Evolutionary conservation across 2,888 invertebrate genomes (phyloP), one percentile per base, ranked within the genome.

Genomic region (Noctua janthe): DNA sequence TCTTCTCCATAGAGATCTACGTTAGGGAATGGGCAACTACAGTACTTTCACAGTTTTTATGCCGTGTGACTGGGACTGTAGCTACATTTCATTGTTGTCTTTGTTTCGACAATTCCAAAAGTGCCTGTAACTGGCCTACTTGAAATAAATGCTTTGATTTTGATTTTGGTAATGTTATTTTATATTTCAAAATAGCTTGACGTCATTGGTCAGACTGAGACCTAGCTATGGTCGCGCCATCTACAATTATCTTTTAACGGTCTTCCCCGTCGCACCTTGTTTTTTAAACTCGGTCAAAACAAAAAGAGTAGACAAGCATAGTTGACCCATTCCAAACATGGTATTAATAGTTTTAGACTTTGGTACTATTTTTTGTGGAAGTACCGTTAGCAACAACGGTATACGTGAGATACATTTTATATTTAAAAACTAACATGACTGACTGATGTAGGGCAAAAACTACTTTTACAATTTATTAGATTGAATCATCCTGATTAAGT

Each of bases 361-460:
- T 29, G 35, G 70, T 66, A 80, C 77, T 72, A 79, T 80, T 89
- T 88, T 87, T 88, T 85, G 71, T 84, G 17, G 39, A 10, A 13
- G 75, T 81, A 86, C 90, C 88, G 90, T 89, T 86, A 86, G 70
- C 69, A 88, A 88, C 71, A 86, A 89, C 88, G 89, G 88, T 86
- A 84, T 8, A 69, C 72, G 75, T 66, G 76, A 79, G 54, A 80
- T 81, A 76, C 49, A 72, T 78, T 66, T 71, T 75, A 74, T 84
- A 80, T 81, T 80, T 77, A 51, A 56, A 29, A 49, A 39, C 35
- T 13, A 54, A 72, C 74, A 13, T 74, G 79, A 76, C 20, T 77
- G 87, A 87, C 87, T 74, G 82, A 86, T 88, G 80, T 84, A 78
- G 90, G 74, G 74, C 84, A 86, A 77, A 71, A 78, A 70, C 71